These are phyloP conservation scores for Ceryle rudis DNA, from an alignment of 2,797 vertebrate genomes.

Conservation along the genomic window DNA sequence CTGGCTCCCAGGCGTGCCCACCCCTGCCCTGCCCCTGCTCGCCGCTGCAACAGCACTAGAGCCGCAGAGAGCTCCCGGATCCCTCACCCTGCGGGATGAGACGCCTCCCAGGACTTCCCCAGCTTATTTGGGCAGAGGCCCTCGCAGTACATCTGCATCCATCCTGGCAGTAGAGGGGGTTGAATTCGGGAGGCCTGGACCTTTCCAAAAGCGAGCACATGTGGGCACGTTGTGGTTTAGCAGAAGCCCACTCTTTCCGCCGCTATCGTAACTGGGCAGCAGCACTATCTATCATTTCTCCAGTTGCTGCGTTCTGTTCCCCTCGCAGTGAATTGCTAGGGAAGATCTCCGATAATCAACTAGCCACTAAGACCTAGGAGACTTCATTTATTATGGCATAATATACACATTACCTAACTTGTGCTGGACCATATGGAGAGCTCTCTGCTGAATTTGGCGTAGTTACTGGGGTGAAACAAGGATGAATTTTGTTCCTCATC, in stretches of 20 bases:
- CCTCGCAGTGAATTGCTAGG: conserved; percentile 56
- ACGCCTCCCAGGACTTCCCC: neutral
- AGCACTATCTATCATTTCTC: conserved; percentile 61
- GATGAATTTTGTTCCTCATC: conserved; percentile 65
- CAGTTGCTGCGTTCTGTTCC: conserved; percentile 53
- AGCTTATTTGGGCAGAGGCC: neutral
- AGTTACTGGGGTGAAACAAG: conserved; percentile 70
- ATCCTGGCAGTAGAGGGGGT: neutral
- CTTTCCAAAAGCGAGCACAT: neutral
- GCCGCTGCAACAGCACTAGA: neutral
- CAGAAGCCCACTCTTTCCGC: conserved; percentile 26
- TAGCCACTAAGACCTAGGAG: conserved; percentile 68
- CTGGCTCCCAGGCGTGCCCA: neutral
- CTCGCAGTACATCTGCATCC: neutral
- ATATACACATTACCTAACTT: conserved; percentile 71
- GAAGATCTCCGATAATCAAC: conserved; percentile 61
- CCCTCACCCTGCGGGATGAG: neutral
- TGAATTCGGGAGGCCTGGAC: neutral
- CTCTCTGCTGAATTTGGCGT: conserved; percentile 69
- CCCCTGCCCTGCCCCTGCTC: neutral
- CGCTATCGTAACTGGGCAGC: neutral
- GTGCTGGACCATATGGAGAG: conserved; percentile 76
- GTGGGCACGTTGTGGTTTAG: neutral
- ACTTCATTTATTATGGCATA: conserved; percentile 72
- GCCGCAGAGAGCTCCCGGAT: neutral